A percentile compares a stretch with the other conserved stretches of the same genome.
Conservation (phyloP, 2,888 invertebrate genomes). For the Lasiommata megera region DNA sequence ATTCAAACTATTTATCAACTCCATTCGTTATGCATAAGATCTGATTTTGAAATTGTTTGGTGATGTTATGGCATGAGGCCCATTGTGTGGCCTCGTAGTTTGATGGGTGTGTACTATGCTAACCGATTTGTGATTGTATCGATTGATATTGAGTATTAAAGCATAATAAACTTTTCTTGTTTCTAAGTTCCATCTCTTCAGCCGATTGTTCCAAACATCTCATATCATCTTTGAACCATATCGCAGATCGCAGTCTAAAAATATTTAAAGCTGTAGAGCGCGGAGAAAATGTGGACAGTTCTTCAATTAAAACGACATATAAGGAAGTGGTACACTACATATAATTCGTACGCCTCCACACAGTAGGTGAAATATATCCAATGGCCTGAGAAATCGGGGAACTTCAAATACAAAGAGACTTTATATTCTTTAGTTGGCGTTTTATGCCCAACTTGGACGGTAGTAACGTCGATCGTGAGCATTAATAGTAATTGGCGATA, state of each 20-base stretch:
- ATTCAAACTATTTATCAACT: conserved; percentile 81
- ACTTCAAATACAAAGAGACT: conserved; percentile 3
- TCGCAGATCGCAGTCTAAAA: neutral
- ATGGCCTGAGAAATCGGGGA: conserved; percentile 1
- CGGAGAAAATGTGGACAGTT: neutral
- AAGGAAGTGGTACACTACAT: neutral
- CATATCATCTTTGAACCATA: neutral
- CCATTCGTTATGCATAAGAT: conserved; percentile 79
- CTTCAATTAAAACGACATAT: neutral
- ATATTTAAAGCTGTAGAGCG: neutral
- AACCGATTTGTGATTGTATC: conserved; percentile 71
- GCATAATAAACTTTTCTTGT: conserved; percentile 25
- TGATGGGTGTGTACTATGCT: conserved; percentile 76
- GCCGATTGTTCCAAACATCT: neutral
- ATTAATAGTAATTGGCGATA: conserved; percentile 14
- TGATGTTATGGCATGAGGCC: conserved; percentile 72
- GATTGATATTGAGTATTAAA: conserved; percentile 47
- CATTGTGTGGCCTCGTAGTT: conserved; percentile 69
- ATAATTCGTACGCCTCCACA: neutral
- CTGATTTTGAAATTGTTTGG: conserved; percentile 79
- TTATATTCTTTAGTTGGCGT: conserved; percentile 5
- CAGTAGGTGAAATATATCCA: neutral
- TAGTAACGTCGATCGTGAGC: conserved; percentile 3
- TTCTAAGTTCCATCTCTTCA: conserved; percentile 8
- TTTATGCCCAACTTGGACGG: conserved; percentile 3